Base-by-base conservation (phyloP, 2,113 vertebrate genomes). In the Oxygymnocypris stewartii region DNA sequence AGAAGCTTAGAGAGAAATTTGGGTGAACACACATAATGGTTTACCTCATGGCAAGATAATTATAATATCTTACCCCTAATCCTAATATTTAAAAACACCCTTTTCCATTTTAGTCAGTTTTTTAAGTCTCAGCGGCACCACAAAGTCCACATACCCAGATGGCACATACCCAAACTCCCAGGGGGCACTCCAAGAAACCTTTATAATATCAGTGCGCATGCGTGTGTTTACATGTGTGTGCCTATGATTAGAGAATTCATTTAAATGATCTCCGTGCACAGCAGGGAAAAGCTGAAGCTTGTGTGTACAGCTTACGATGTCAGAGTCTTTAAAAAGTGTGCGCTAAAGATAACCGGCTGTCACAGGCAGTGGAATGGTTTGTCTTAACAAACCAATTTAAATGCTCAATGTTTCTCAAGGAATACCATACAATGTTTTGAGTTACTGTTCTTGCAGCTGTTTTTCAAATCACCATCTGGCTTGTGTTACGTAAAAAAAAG, bases 151-250 rank as follows among this genome's bases (percentile, higher is more conserved):
- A 31, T 31, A 31, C 28, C 28, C 28, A 85, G 73, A 91, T 91
- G 89, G 90, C 81, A 12, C 86, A 82, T 71, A 86, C 84, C 86
- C 91, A 92, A 87, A 87, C 61, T 86, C 88, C 90, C 88, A 84
- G 77, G 37, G 86, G 76, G 84, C 84, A 81, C 89, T 89, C 85
- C 88, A 88, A 88, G 88, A 81, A 77, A 87, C 86, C 83, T 12
- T 82, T 31, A 65, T 85, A 79, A 79, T 47, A 85, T 42, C 77
- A 2, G 11, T 7, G 28, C 6, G 35, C 37, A 81, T 16, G 79
- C n/a, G 42, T 65, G n/a, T 65, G n/a, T 65, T 18, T n/a, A 9
- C 78, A 79, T 85, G 31, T 73, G 63, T 79, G 88, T 59, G 65
- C 63, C 85, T 85, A 86, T 49, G 59, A 88, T 90, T 89, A 87